These are phyloP conservation scores for Columba janthina DNA, from an alignment of 2,113 vertebrate species.

Conservation along the genomic window DNA sequence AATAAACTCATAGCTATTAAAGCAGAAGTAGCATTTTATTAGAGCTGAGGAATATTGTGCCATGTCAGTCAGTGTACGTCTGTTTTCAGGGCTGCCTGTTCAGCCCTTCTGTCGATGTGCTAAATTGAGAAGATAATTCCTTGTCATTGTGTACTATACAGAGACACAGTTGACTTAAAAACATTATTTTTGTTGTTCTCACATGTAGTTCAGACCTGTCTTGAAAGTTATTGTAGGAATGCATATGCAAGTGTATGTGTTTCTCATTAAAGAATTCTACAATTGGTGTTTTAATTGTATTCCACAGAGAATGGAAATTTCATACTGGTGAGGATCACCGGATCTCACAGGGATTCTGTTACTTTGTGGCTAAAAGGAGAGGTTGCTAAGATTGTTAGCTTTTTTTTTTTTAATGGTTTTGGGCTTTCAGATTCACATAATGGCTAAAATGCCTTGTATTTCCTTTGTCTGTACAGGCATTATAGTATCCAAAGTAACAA, in stretches of 20 bases:
- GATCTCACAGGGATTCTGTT: not conserved
- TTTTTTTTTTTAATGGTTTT: not conserved
- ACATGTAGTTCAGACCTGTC: not conserved
- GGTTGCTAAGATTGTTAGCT: not conserved
- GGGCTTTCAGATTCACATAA: not conserved
- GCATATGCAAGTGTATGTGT: not conserved
- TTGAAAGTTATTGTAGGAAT: not conserved
- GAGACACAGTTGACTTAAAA: not conserved
- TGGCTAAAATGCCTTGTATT: not conserved
- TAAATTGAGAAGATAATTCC: not conserved
- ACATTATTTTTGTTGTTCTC: not conserved
- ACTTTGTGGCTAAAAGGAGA: not conserved
- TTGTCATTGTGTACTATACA: not conserved
- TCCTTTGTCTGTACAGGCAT: not conserved
- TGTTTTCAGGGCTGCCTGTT: not conserved
- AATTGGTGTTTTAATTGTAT: not conserved
- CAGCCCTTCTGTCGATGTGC: not conserved
- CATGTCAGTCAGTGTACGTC: not conserved
- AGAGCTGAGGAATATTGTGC: not conserved
- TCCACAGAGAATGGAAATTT: not conserved
- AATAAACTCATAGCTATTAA: conserved; percentile 12
- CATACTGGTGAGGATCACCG: not conserved
- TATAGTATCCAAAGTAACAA: not conserved
- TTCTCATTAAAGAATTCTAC: not conserved
- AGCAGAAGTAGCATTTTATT: conserved; percentile 43